Conservation (phyloP, 30 jellyfish, hydroid and myxozoan genomes). For the Haliclystus octoradiatus region DNA sequence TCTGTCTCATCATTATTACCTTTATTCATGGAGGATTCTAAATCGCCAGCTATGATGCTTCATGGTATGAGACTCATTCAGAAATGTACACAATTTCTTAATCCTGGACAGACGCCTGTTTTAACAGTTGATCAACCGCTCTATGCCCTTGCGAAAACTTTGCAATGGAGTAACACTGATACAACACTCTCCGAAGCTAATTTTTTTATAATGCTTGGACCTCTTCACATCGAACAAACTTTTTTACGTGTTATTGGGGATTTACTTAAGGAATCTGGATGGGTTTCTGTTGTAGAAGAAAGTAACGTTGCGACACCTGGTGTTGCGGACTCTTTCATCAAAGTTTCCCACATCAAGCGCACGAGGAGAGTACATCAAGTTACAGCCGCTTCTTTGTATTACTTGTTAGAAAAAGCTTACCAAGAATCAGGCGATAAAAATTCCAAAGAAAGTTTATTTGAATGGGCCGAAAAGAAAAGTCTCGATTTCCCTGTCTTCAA, state of each 20-base stretch:
- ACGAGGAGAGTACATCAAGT: conserved; percentile 31
- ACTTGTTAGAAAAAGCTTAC: neutral
- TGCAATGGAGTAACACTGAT: conserved; percentile 29
- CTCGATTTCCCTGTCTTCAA: neutral
- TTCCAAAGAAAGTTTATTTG: too few species aligned
- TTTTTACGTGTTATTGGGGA: conserved; percentile 32
- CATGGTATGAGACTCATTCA: conserved; percentile 17
- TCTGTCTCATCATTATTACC: conserved; percentile 22
- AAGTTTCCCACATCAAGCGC: conserved; percentile 22
- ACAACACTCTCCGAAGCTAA: conserved; percentile 13
- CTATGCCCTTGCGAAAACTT: conserved; percentile 27
- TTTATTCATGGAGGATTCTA: conserved; percentile 20
- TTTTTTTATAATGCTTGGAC: conserved; percentile 48
- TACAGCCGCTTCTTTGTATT: conserved; percentile 37
- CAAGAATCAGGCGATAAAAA: too few species aligned
- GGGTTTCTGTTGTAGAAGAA: conserved; percentile 34
- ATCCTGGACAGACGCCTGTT: conserved; percentile 25
- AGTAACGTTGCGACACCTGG: conserved; percentile 25
- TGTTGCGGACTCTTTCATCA: conserved; percentile 27
- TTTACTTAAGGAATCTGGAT: conserved; percentile 45
- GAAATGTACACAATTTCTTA: conserved; percentile 3
- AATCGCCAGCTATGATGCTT: conserved; percentile 23
- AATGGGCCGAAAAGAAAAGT: conserved; percentile 5
- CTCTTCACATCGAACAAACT: conserved; percentile 38
- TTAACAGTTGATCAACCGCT: conserved; percentile 30